Evolutionary conservation across 2,888 invertebrate genomes (phyloP).

Genomic region (Erannis defoliaria): DNA sequence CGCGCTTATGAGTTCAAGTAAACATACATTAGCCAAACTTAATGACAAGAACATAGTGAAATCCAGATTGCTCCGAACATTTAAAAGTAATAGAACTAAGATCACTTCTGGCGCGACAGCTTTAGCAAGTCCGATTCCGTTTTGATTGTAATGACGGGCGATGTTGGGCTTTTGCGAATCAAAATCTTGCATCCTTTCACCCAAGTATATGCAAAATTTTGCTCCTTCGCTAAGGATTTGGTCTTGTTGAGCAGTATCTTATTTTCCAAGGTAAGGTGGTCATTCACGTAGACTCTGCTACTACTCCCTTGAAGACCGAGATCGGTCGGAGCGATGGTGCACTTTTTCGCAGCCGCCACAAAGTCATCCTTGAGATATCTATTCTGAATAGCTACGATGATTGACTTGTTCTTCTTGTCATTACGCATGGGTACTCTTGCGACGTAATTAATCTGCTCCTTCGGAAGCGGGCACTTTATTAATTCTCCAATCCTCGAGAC

Average conservation of each 20-base stretch:
- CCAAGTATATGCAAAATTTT: neutral
- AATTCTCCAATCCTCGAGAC: neutral
- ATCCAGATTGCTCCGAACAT: too few relatives aligned
- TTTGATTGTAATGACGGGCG: neutral
- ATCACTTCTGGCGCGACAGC: too few relatives aligned
- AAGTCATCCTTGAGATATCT: neutral
- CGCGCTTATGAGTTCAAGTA: too few relatives aligned
- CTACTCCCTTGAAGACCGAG: neutral
- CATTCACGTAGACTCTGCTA: neutral
- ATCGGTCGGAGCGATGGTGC: neutral
- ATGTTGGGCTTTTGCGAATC: neutral
- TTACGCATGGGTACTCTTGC: neutral
- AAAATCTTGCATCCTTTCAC: neutral
- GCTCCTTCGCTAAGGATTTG: neutral
- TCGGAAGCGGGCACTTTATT: neutral
- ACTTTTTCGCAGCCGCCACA: neutral
- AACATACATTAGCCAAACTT: too few relatives aligned
- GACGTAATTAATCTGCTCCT: neutral
- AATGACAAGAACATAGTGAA: too few relatives aligned
- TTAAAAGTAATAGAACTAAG: too few relatives aligned
- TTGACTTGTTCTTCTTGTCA: neutral
- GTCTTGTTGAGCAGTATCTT: neutral
- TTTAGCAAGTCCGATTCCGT: neutral
- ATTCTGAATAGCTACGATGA: neutral
- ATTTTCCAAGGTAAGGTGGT: neutral